These are phyloP conservation scores for Halcyon malimbica DNA, from an alignment of 2,113 vertebrate species.

Conservation along the genomic window DNA sequence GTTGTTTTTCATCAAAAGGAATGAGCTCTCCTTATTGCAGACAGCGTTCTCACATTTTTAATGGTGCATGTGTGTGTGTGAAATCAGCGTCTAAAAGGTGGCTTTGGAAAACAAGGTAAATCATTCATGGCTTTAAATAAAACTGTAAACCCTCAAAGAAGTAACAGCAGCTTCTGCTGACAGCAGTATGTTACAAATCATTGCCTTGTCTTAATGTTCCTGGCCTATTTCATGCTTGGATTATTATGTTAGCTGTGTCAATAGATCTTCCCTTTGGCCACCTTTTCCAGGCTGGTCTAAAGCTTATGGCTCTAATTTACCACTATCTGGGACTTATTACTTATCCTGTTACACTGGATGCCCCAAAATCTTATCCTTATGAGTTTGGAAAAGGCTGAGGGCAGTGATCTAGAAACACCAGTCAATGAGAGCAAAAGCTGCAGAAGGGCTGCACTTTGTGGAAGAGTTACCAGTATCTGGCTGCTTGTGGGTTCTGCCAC, in stretches of 20 bases:
- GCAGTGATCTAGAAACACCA: accelerated
- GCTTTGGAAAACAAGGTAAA: neutral
- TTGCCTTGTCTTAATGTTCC: neutral
- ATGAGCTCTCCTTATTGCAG: neutral
- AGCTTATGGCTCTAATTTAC: slow-evolving; percentile 36
- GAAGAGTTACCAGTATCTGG: neutral
- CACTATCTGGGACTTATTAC: neutral
- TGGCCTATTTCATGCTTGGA: slow-evolving; percentile 26
- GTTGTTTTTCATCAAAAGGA: neutral
- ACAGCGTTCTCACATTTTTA: neutral
- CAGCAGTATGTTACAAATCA: slow-evolving; percentile 8
- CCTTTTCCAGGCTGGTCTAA: neutral
- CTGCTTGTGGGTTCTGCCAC: neutral
- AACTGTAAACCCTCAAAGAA: neutral
- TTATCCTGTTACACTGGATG: neutral
- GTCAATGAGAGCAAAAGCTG: neutral
- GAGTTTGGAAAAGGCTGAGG: neutral
- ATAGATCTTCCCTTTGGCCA: slow-evolving; percentile 39
- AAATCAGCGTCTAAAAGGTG: neutral
- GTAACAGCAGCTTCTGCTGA: slow-evolving; percentile 9
- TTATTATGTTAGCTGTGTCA: neutral
- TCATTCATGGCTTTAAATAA: neutral
- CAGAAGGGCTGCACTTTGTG: neutral
- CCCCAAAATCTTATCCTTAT: neutral
- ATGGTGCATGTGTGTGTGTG: neutral